phyloP scores from a whole-genome alignment of 2,797 vertebrate genomes.

The Pseudopleuronectes americanus region DNA sequence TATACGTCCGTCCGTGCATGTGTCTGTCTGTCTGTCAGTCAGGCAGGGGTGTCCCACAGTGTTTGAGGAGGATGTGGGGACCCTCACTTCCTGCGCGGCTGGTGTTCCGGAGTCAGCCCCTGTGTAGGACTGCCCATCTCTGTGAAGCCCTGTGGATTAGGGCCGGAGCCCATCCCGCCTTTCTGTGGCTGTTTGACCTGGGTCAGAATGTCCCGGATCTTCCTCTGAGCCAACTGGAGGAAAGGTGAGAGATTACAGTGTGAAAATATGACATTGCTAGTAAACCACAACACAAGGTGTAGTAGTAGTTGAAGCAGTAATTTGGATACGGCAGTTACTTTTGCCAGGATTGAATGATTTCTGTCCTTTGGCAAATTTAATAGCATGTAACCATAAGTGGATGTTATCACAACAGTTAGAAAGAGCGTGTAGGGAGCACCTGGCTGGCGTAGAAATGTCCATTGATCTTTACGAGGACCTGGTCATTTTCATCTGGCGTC shows the following conservation, averaged over 20 bases:
- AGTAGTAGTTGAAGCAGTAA: too few relatives aligned
- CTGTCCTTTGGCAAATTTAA: too few relatives aligned
- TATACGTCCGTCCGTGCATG: constrained; percentile 68
- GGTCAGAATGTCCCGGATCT: constrained; percentile 95
- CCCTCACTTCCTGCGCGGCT: constrained; percentile 82
- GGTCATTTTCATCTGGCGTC: constrained; percentile 94
- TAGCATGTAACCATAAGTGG: too few relatives aligned
- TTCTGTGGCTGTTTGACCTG: constrained; percentile 96
- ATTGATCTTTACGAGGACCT: constrained; percentile 97
- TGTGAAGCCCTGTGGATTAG: constrained; percentile 80
- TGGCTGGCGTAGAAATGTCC: constrained; percentile 98
- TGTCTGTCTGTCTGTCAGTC: constrained; percentile 69
- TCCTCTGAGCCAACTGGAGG: constrained; percentile 92
- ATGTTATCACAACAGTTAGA: too few relatives aligned
- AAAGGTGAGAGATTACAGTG: constrained; percentile 2
- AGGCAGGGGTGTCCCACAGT: constrained; percentile 29
- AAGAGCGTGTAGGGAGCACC: constrained; percentile 73
- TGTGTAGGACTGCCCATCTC: constrained; percentile 77
- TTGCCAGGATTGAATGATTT: too few relatives aligned
- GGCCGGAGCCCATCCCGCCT: constrained; percentile 77
- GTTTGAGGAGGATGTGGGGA: constrained; percentile 27
- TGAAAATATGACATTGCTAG: too few relatives aligned
- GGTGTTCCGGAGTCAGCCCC: constrained; percentile 75
- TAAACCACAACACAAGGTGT: too few relatives aligned
- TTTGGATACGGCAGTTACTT: too few relatives aligned